phyloP scores from a whole-genome alignment of 2,888 invertebrate species.

The Dyspetes luteomarginatus region DNA sequence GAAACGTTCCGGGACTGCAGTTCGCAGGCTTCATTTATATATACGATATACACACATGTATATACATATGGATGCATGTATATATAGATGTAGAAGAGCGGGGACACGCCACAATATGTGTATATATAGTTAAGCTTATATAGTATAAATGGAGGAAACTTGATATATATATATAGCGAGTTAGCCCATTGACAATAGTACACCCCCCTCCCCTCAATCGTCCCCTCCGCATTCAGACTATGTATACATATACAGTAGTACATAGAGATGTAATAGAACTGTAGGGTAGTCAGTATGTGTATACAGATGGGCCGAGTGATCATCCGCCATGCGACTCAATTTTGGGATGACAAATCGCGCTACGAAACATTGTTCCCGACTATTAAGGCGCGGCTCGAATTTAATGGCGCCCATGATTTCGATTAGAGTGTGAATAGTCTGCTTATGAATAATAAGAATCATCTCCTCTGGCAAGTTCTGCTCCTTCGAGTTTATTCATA shows the following conservation, averaged over 20 bases:
- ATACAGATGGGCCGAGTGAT: slow-evolving; percentile 54
- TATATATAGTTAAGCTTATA: too few species aligned
- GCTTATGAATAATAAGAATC: slow-evolving; percentile 72
- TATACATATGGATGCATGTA: slow-evolving; percentile 18
- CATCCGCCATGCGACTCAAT: slow-evolving; percentile 76
- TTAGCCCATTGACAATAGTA: slow-evolving; percentile 53
- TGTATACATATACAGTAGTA: slow-evolving; percentile 2
- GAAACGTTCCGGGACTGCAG: slow-evolving; percentile 57
- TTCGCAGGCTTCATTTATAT: slow-evolving; percentile 44
- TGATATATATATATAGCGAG: too few species aligned
- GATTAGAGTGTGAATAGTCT: slow-evolving; percentile 74
- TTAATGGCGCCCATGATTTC: slow-evolving; percentile 77
- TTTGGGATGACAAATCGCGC: slow-evolving; percentile 78
- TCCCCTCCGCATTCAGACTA: slow-evolving; percentile 30
- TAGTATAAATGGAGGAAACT: too few species aligned
- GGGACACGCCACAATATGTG: too few species aligned
- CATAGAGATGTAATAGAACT: slow-evolving; percentile 48
- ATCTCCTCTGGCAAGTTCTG: slow-evolving; percentile 18
- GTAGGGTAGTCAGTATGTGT: slow-evolving; percentile 28
- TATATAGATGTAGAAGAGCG: slow-evolving; percentile 13
- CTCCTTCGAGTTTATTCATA: slow-evolving; percentile 17
- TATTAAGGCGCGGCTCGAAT: slow-evolving; percentile 78
- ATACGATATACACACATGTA: neutral
- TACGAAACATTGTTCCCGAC: slow-evolving; percentile 73
- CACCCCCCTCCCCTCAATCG: slow-evolving; percentile 11